A percentile compares a stretch with the other conserved stretches of the same genome.
phyloP scores from a whole-genome alignment of 1,140 invertebrate species.

The Tetranychus cinnabarinus region DNA sequence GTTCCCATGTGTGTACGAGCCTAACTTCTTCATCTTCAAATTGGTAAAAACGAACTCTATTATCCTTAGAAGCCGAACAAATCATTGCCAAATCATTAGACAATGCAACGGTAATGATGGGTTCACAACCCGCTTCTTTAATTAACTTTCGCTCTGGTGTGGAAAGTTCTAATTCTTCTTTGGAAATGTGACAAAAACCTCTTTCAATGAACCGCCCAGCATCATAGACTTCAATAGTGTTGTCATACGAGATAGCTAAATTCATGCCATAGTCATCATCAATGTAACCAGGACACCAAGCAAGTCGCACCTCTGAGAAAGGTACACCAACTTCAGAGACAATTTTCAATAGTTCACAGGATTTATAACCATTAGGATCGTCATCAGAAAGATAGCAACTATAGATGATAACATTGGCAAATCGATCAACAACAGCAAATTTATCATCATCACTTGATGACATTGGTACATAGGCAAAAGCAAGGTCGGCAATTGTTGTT shows the following conservation, averaged over 20 bases:
- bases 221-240: not conserved
- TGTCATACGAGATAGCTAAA: not conserved
- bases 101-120: not conserved
- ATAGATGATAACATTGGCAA: not conserved
- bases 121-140: not conserved
- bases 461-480: not conserved
- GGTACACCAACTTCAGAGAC: not conserved
- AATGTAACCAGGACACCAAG: constrained; percentile 1
- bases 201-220: not conserved
- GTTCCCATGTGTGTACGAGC: not conserved
- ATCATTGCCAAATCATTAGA: not conserved
- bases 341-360: not conserved
- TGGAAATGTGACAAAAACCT: not conserved
- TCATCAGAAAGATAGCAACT: not conserved
- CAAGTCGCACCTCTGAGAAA: not conserved
- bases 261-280: not conserved
- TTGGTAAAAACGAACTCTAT: not conserved
- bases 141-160: not conserved
- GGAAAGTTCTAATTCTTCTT: not conserved
- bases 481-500: not conserved
- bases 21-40: not conserved
- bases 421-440: not conserved
- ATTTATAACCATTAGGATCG: not conserved
- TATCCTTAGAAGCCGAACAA: not conserved
- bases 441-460: not conserved